Conservation (phyloP, 2,113 vertebrate genomes). For the Urocolius indicus region DNA sequence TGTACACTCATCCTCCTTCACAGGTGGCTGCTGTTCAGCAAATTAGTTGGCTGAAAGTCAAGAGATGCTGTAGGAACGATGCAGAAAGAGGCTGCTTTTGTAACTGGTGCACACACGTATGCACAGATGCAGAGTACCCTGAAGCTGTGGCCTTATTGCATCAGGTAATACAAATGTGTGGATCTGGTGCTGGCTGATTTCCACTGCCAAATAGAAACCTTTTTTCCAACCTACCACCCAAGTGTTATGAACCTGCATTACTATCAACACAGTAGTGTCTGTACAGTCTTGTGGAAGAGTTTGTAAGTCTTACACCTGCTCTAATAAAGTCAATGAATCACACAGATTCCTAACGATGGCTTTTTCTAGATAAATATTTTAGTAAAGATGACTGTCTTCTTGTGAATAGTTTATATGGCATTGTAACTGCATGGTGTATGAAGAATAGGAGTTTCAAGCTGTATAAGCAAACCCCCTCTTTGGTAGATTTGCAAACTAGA, state of each 20-base stretch:
- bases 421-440: background rate
- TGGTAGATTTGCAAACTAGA: background rate
- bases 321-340: background rate
- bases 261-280: background rate
- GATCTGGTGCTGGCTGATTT: background rate
- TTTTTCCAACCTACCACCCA: background rate
- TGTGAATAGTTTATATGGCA: background rate
- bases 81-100: background rate
- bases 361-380: background rate
- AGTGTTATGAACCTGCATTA: background rate
- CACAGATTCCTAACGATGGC: background rate
- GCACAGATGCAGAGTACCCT: background rate
- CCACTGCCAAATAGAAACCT: background rate
- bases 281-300: background rate
- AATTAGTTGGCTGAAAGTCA: background rate
- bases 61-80: accelerated
- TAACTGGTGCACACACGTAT: background rate
- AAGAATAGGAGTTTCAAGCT: background rate
- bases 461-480: accelerated
- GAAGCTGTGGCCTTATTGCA: background rate
- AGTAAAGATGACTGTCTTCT: background rate
- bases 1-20: background rate
- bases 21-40: background rate
- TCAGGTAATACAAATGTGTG: accelerated
- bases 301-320: background rate